phyloP scores from a whole-genome alignment of 1,140 invertebrate species.

The Brachystomella parvula region DNA sequence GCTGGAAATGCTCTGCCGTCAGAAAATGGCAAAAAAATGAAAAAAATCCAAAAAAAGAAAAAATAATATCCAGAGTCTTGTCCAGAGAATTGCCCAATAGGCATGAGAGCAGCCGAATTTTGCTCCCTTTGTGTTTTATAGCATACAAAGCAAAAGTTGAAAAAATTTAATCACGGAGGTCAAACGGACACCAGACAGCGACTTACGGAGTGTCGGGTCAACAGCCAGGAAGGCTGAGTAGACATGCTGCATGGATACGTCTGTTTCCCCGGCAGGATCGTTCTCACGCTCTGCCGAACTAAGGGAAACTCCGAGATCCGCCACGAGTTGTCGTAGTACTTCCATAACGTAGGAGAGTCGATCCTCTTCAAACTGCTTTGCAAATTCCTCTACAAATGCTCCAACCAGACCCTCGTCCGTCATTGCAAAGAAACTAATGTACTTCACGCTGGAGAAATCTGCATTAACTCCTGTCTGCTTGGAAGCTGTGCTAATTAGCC shows the following conservation, averaged over 20 bases:
- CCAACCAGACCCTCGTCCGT: constrained; percentile 23
- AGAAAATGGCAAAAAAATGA: too few species aligned
- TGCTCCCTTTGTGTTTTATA: too few species aligned
- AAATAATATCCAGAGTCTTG: too few species aligned
- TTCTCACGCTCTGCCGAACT: constrained; percentile 19
- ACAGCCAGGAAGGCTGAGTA: constrained; percentile 9
- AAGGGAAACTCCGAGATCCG: constrained; percentile 15
- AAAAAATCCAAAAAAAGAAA: too few species aligned
- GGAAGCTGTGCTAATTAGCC: constrained; percentile 3
- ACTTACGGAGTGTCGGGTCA: constrained; percentile 18
- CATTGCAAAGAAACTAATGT: constrained; percentile 19
- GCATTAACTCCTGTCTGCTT: constrained; percentile 16
- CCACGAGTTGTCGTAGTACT: constrained; percentile 14
- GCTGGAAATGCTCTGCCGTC: too few species aligned
- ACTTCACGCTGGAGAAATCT: constrained; percentile 13
- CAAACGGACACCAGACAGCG: too few species aligned
- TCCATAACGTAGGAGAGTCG: constrained; percentile 14
- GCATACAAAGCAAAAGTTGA: background rate
- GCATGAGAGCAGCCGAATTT: too few species aligned
- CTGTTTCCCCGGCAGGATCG: constrained; percentile 22
- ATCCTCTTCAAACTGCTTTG: constrained; percentile 16
- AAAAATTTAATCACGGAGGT: background rate
- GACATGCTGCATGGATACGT: constrained; percentile 19
- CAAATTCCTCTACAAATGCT: constrained; percentile 20
- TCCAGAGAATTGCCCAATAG: too few species aligned